A percentile compares a stretch with the other conserved stretches of the same genome.
Conservation (phyloP, 1,140 invertebrate species). For the Orchesella cincta region DNA sequence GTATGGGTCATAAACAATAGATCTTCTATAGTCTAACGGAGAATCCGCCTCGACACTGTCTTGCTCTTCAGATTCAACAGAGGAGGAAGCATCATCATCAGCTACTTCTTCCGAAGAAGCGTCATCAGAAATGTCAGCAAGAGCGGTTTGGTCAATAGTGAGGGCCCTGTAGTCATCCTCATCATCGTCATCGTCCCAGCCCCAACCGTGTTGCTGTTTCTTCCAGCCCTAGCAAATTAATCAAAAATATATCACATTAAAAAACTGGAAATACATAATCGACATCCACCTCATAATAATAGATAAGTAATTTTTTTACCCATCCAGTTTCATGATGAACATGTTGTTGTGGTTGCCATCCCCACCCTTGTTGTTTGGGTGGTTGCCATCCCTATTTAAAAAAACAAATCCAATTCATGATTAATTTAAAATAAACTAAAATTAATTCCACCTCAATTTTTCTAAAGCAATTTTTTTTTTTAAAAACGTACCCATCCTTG, state of each 20-base stretch:
- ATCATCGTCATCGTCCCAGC: conserved; percentile 1
- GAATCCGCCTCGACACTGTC: neutral
- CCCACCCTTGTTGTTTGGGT: neutral
- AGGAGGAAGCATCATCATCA: neutral
- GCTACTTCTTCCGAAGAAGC: neutral
- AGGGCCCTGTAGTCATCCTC: conserved; percentile 8
- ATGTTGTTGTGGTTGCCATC: conserved; percentile 10
- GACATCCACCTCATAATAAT: too few species aligned
- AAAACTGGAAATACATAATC: too few species aligned
- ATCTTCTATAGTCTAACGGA: neutral
- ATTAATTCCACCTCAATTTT: neutral
- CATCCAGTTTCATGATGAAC: too few species aligned
- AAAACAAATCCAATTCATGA: neutral
- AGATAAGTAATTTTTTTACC: neutral
- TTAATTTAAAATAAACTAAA: neutral
- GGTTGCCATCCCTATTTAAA: conserved; percentile 7
- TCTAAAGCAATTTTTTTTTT: neutral
- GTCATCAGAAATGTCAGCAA: neutral
- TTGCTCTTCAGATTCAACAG: neutral
- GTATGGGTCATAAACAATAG: neutral
- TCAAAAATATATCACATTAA: neutral
- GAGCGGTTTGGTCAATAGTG: neutral
- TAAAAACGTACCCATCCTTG: conserved; percentile 14
- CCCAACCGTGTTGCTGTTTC: neutral
- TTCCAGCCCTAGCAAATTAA: neutral